These are phyloP conservation scores for Grammomys surdaster DNA, from an alignment of 2,113 vertebrate species.

Conservation along the genomic window DNA sequence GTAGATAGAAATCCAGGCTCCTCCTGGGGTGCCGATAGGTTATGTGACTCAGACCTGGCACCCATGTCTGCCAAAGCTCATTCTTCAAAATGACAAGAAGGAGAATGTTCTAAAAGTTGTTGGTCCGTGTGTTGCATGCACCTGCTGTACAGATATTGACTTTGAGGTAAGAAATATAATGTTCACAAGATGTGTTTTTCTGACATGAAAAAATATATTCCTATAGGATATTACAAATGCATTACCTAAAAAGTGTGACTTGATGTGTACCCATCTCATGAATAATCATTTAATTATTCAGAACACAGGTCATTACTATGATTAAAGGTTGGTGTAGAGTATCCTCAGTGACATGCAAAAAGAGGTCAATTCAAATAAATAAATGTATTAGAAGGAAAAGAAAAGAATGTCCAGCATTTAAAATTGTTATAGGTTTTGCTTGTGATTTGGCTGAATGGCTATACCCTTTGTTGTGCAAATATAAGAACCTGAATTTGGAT, in stretches of 20 bases:
- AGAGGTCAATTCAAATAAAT: not conserved
- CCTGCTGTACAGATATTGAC: conserved; percentile 92
- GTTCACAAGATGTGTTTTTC: not conserved
- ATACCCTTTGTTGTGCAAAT: not conserved
- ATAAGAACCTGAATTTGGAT: not conserved
- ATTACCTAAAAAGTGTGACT: not conserved
- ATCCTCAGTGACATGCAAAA: not conserved
- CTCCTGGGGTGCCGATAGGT: conserved; percentile 93
- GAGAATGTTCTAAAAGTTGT: conserved; percentile 91
- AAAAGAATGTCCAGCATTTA: not conserved
- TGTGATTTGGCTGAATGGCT: not conserved
- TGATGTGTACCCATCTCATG: not conserved
- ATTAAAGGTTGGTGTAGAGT: not conserved
- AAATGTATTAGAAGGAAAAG: not conserved
- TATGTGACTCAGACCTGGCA: conserved; percentile 95
- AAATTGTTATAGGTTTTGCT: not conserved
- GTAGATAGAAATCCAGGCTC: conserved; percentile 94
- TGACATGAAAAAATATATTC: not conserved
- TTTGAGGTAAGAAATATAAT: conserved; percentile 91
- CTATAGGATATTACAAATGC: not conserved
- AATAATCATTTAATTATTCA: not conserved
- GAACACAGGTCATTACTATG: not conserved
- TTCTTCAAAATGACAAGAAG: conserved; percentile 90
- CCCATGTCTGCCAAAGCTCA: conserved; percentile 92
- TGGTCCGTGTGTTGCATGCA: conserved; percentile 92